A percentile compares a stretch with the other conserved stretches of the same genome.
Evolutionary conservation across 2,888 invertebrate species (phyloP).

Genomic region (Belgica antarctica): DNA sequence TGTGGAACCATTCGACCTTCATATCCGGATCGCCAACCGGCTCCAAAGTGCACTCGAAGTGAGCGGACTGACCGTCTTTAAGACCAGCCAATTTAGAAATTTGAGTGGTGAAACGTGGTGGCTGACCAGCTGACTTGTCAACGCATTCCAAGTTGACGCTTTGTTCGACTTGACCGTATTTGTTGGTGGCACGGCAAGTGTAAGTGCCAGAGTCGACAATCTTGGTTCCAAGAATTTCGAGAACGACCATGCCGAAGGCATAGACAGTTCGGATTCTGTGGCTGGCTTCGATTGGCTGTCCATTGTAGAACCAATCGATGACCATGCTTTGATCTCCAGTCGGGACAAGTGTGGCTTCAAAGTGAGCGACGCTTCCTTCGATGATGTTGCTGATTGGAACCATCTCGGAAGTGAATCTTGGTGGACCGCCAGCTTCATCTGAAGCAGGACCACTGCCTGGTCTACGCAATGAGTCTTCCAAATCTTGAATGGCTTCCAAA

Average conservation of each 20-base stretch:
- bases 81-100: slow-evolving; percentile 78
- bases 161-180: slow-evolving; percentile 84
- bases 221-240: slow-evolving; percentile 93
- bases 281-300: slow-evolving; percentile 80
- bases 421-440: slow-evolving; percentile 78
- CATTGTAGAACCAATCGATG: slow-evolving; percentile 96
- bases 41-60: slow-evolving; percentile 91
- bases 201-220: slow-evolving; percentile 89
- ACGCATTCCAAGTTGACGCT: slow-evolving; percentile 78
- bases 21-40: slow-evolving; percentile 93
- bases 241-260: slow-evolving; percentile 95
- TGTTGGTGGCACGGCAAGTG: slow-evolving; percentile 83
- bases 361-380: slow-evolving; percentile 96
- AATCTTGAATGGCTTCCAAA: slow-evolving; percentile 83
- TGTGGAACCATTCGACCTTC: slow-evolving; percentile 95
- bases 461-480: slow-evolving; percentile 79
- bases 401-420: slow-evolving; percentile 85
- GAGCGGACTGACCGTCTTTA: slow-evolving; percentile 90
- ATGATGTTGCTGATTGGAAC: slow-evolving; percentile 77
- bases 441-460: slow-evolving; percentile 68
- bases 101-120: slow-evolving; percentile 84
- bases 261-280: slow-evolving; percentile 90
- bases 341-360: slow-evolving; percentile 93
- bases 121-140: slow-evolving; percentile 80
- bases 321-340: slow-evolving; percentile 91